Base-by-base conservation (phyloP, 2,797 vertebrate genomes). In the Malacoctenus gilli region DNA sequence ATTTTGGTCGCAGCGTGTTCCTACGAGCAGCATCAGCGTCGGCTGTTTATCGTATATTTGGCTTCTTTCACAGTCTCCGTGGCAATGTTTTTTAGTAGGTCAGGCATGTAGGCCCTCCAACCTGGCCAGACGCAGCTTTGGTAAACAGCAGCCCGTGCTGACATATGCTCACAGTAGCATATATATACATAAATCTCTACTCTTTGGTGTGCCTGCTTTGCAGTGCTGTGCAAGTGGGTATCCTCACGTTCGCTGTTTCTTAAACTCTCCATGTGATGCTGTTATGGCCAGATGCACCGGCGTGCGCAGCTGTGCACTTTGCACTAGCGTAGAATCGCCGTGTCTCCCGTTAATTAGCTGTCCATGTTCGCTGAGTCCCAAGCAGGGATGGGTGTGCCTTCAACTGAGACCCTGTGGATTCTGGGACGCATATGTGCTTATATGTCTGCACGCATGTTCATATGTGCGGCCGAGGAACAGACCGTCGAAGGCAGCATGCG, bases 11-110 rank as follows among this genome's bases (percentile, higher is more conserved):
- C n/a, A 20, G 54, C 64, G 40, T 50, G 52, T 48, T 58, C 54
- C 25, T 50, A 37, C 46, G 66, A 53, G 50, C 37, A 44, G 53
- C 39, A 53, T 49, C 37, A 36, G 47, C 53, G 52, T 39, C 36
- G 32, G 25, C 50, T 59, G 54, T 58, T 72, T 23, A 58, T 58
- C 54, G 54, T 51, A 21, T 57, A 53, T 71, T 53, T 61, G 49
- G 37, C 61, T 49, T 65, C 59, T 77, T 76, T 75, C 59, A 49
- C 64, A 32, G 74, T 83, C 62, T 77, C 76, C 74, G 84, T 83
- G 83, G 77, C 60, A 75, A 85, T 69, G 43, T 47, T 54, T 74
- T 51, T 72, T 68, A 80, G 57, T 72, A 53, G 75, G 70, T 75
- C 59, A 68, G 61, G 37, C 66, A 20, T 59, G 71, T 71, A 37